Base-by-base conservation (phyloP, 1,140 invertebrate species). In the Hydropsyche tenuis region DNA sequence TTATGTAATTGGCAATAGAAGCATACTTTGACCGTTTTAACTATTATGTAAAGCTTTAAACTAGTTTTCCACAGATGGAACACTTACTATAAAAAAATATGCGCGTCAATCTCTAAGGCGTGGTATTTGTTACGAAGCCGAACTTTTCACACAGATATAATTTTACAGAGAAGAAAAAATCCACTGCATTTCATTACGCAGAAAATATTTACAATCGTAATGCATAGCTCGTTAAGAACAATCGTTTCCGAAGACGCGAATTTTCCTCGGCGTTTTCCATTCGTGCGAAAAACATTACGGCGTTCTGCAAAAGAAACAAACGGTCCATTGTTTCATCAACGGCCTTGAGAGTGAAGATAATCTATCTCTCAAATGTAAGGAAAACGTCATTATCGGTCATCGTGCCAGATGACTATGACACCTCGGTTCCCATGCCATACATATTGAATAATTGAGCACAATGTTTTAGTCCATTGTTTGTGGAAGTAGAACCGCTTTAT, bases 31-130 rank as follows among this genome's bases (percentile, higher is more conserved):
- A 69, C 66, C 20, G 66, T 66, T 46, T 23, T 18, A 69, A 53
- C 48, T 51, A 23, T 69, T 69, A 69, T 69, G 66, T 69, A 69
- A 69, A 69, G 9, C 16, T 53, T 63, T 69, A 69, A 69, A 69
- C 66, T 69, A 69, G 66, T 69, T 69, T 69, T 2, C 43, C 30
- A 23, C 66, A 51, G 46, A 69, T 69, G 45, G 46, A 23, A 69
- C 66, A 12, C 18, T 53, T 45, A 37, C 30, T 45, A 20, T 42
- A n/a, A 69, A 22, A 37, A 37, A 37, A 37, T n/a, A 9, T 37
- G 66, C 45, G 66, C 45, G 46, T 23, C 66, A 20, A 27, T 48
- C 45, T 66, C 20, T 43, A 66, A 3, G 5, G n/a, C 1, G 11
- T 11, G 30, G 30, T 37, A 9, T 9, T 4, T 9, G 30, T 37